Conservation (phyloP, 1,140 invertebrate species). For the Wiebesia pumilae region DNA sequence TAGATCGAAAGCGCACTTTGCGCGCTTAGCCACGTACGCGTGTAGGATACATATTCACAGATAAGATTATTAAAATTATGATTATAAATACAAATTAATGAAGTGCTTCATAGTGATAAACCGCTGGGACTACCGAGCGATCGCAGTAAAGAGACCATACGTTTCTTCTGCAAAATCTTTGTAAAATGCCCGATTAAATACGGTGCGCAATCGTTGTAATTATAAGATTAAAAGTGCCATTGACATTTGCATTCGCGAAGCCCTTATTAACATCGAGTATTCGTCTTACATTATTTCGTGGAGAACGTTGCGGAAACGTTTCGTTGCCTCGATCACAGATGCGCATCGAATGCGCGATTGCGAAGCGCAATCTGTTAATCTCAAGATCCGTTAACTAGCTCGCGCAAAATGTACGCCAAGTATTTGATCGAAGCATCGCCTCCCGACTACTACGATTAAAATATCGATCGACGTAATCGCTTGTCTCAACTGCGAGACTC, state of each 20-base stretch:
- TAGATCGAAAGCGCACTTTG: background rate
- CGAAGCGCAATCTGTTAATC: no score
- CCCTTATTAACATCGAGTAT: background rate
- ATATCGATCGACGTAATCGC: background rate
- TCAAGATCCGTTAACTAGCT: no score
- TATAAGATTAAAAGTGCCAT: background rate
- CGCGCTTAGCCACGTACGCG: no score
- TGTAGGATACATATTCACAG: background rate
- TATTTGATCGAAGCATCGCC: no score
- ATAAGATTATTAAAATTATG: conserved; percentile 14
- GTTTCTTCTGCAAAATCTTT: background rate
- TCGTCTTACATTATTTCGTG: no score
- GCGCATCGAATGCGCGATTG: no score
- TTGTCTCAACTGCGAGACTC: background rate
- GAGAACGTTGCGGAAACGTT: no score
- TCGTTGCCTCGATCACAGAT: no score
- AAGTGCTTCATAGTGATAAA: background rate
- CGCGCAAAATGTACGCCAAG: no score
- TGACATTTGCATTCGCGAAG: background rate
- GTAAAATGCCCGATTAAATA: background rate
- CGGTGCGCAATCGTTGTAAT: background rate
- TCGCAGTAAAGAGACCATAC: background rate
- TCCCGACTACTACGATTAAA: background rate
- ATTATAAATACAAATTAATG: background rate
- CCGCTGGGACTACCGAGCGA: background rate